Evolutionary conservation across 2,888 invertebrate genomes (phyloP), one percentile per base, ranked within the genome.

Genomic region (Omphaloscelis lunosa): DNA sequence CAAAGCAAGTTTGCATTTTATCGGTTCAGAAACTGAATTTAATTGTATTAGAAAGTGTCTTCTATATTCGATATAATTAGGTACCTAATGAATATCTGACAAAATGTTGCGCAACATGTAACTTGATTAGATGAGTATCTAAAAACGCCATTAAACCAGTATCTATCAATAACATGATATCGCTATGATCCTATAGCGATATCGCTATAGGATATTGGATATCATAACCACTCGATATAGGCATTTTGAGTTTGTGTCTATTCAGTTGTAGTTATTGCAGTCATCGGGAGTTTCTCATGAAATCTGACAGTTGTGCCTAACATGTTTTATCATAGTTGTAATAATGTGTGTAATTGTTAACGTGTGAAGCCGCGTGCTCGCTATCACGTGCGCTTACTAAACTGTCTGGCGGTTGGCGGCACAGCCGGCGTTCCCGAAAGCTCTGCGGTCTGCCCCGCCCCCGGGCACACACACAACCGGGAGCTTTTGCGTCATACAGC

Each of bases 381-480:
- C 68, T 75, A 89, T 94, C 96, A 96, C 96, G 96, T 95, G 92
- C 93, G 91, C 93, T 89, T 77, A 65, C 72, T 68, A 72, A 80
- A 77, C 78, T 74, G 80, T 79, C 77, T 86, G 79, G 72, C 79
- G 29, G 29, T 12, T 45, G 56, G 34, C 78, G 59, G 34, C 53
- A 56, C 41, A 27, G 84, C 80, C 85, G 89, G 85, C 81, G 89
- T 90, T 91, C 92, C 92, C 93, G 88, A 92, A 93, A 92, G 91
- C 91, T 91, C 82, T 86, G 91, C 90, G 91, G 90, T 91, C 82
- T 86, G 91, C 90, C 92, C 86, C 92, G 90, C 93, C 93, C 84
- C 65, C 87, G 75, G 83, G 76, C 86, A 88, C 86, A 85, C 82
- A 75, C 77, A 85, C 68, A 75, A 58, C 66, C 73, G 65, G 65